phyloP scores from a whole-genome alignment of 2,113 vertebrate species.

The Ascaphus truei region DNA sequence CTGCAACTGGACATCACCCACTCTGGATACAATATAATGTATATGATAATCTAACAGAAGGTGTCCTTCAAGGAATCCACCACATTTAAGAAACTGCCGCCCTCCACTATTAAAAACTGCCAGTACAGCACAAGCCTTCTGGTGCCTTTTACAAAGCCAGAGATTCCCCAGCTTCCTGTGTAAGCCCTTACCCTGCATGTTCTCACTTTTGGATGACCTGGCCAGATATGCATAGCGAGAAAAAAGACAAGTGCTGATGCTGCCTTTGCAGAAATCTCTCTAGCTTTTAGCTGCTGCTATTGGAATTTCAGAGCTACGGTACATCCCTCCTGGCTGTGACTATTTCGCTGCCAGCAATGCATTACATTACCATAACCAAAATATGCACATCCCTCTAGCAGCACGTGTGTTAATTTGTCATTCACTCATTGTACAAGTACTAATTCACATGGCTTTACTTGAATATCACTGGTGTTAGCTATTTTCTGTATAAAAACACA shows the following conservation, averaged over 20 bases:
- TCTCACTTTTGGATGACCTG: slow-evolving; percentile 5
- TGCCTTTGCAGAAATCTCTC: slow-evolving; percentile 12
- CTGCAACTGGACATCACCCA: too few relatives aligned
- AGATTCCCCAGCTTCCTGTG: slow-evolving; percentile 12
- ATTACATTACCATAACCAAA: too few relatives aligned
- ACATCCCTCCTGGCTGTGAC: not conserved
- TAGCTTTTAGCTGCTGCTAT: not conserved
- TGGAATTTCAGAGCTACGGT: not conserved
- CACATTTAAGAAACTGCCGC: slow-evolving; percentile 14
- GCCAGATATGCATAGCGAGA: not conserved
- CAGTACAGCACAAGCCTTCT: slow-evolving; percentile 16
- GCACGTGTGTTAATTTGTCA: not conserved
- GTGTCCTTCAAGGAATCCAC: not conserved
- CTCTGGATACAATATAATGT: too few relatives aligned
- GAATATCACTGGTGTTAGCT: not conserved
- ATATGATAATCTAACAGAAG: not conserved
- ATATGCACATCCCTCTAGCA: too few relatives aligned
- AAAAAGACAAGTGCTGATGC: slow-evolving; percentile 16
- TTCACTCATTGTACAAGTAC: not conserved
- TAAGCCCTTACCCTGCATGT: slow-evolving; percentile 17
- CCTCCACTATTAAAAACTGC: slow-evolving; percentile 9
- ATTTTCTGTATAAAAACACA: slow-evolving; percentile 1
- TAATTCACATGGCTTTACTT: rapidly evolving
- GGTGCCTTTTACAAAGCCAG: slow-evolving; percentile 5
- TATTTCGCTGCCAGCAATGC: not conserved